Percentiles rank a stretch among this genome's conserved stretches.
These are phyloP conservation scores for Ameiurus melas DNA, from an alignment of 2,113 vertebrate species.

Conservation along the genomic window DNA sequence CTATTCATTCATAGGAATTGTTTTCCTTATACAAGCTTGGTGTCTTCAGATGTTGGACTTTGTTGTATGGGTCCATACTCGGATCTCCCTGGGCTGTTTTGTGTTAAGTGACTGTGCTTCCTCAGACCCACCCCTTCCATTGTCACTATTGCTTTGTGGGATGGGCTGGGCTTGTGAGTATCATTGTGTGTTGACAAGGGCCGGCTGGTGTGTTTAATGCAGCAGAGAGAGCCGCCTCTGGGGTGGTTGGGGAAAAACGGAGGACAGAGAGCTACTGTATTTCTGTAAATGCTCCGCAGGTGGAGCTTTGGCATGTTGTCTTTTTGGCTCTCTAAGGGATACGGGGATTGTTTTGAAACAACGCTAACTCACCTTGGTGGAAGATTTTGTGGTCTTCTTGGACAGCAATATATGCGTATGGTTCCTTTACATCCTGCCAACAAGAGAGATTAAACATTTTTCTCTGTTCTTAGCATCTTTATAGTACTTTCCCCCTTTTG, in stretches of 20 bases:
- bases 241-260: background rate
- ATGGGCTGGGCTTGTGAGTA: conserved; percentile 11
- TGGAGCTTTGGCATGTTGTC: conserved; percentile 11
- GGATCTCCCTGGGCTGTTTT: conserved; percentile 1
- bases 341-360: background rate
- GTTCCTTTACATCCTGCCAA: conserved; percentile 25
- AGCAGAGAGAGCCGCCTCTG: conserved; percentile 13
- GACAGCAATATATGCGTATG: background rate
- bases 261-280: conserved; percentile 45
- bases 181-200: conserved; percentile 33
- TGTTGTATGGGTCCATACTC: background rate
- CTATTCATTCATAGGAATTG: conserved; percentile 20
- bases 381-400: conserved; percentile 6
- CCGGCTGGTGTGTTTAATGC: conserved; percentile 9
- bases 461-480: background rate
- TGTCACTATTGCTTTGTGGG: conserved; percentile 46
- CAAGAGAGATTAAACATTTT: background rate
- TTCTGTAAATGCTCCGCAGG: conserved; percentile 19
- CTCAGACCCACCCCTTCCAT: conserved; percentile 32
- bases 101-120: conserved; percentile 42
- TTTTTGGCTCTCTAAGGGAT: background rate
- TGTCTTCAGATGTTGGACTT: background rate
- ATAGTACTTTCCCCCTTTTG: background rate
- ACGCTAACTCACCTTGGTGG: conserved; percentile 36
- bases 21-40: conserved; percentile 37